phyloP scores from a whole-genome alignment of 2,797 vertebrate genomes.

The Falco cherrug region DNA sequence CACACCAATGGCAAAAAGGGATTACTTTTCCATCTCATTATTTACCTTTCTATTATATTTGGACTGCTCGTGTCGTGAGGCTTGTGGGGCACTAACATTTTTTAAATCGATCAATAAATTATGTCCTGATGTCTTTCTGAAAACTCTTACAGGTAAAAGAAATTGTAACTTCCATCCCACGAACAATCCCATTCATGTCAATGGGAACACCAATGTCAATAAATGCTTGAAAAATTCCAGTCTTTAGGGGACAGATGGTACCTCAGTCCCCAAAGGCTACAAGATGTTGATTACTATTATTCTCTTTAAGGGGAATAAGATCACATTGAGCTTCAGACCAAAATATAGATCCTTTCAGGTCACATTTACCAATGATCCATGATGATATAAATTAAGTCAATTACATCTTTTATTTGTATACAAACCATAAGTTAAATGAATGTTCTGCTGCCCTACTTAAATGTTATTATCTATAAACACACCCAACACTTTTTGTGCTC shows the following conservation, averaged over 20 bases:
- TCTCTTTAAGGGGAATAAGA: background rate
- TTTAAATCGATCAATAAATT: background rate
- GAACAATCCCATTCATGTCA: background rate
- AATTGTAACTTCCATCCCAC: background rate
- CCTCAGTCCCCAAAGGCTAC: background rate
- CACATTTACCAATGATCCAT: constrained; percentile 20
- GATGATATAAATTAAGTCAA: constrained; percentile 1
- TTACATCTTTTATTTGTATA: constrained; percentile 11
- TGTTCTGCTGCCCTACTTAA: background rate
- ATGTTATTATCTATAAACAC: background rate
- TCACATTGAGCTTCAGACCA: background rate
- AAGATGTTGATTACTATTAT: background rate
- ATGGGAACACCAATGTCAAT: background rate
- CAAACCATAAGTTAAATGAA: constrained; percentile 4
- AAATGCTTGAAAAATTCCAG: background rate
- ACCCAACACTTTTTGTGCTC: background rate
- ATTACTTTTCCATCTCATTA: background rate
- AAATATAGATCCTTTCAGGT: background rate
- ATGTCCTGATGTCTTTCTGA: background rate
- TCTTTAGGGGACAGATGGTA: background rate
- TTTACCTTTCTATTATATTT: background rate
- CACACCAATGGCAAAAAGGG: background rate
- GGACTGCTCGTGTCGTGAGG: background rate
- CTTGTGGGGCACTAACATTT: background rate
- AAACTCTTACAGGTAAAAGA: background rate